Base-by-base conservation (phyloP, 2,113 vertebrate species). In the Macrotus californicus region DNA sequence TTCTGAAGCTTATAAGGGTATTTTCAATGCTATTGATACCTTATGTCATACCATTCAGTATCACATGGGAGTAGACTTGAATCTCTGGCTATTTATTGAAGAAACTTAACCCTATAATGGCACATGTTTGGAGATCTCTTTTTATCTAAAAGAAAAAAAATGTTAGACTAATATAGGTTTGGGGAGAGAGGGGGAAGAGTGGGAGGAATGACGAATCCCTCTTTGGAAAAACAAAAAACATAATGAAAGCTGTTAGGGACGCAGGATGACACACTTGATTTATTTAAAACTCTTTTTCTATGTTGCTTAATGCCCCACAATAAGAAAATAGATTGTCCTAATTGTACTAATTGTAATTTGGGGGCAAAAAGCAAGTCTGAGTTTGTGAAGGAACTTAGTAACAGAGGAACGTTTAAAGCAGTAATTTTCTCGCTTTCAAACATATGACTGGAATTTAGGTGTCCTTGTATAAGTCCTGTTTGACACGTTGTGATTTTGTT, bases 371-470 rank as follows among this genome's bases (percentile, higher is more conserved):
- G 41, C n/a, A 52, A 69, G 36, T 84, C 54, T 80, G 39, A 67
- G 77, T 93, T 94, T 91, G 36, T 94, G 69, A 83, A 70, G 39
- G 48, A 29, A 94, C 41, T 76, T 50, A 73, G 79, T 94, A 85
- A 41, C 13, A 52, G 15, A 82, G 89, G 67, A 66, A 36, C 31
- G 83, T 87, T 83, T 83, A 90, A 97, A 77, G 16, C 46, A 91
- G 0, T 70, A 64, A 59, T 76, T 83, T 70, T 86, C 50, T 69
- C 88, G 36, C 66, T 93, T 95, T 96, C 76, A 90, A 24, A 31
- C 81, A 69, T 64, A 34, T 81, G 39, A 36, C 24, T 88, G 34
- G 50, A 72, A 87, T 80, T 89, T 64, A 75, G 46, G 10, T 95
- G 52, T 86, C 9, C 43, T 76, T 88, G 36, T 87, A 26, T 85